phyloP scores from a whole-genome alignment of 2,888 invertebrate genomes.

The Ochropleura plecta region DNA sequence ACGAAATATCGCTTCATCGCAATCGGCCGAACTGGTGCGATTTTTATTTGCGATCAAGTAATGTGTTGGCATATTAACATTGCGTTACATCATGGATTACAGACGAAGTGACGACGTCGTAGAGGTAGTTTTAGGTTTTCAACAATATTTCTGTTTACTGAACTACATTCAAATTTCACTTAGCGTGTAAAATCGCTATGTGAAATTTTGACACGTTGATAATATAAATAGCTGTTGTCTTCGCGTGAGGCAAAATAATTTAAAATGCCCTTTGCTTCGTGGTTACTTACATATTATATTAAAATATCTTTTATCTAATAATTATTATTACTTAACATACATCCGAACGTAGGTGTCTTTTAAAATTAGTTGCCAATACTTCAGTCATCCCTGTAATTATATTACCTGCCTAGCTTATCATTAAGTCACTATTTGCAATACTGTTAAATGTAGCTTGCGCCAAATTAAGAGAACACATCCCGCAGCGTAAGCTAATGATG shows the following conservation, averaged over 20 bases:
- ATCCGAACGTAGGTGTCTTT: neutral
- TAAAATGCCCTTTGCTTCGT: too few relatives aligned
- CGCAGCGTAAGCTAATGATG: conserved; percentile 45
- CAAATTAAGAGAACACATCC: neutral
- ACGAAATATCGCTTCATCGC: conserved; percentile 75
- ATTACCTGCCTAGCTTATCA: neutral
- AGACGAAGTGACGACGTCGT: neutral
- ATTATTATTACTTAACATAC: neutral
- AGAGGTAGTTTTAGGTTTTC: neutral
- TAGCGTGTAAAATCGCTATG: too few relatives aligned
- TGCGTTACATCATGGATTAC: conserved; percentile 42
- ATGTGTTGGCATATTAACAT: conserved; percentile 43
- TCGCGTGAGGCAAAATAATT: too few relatives aligned
- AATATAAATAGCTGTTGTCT: too few relatives aligned
- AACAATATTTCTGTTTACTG: too few relatives aligned
- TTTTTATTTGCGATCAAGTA: conserved; percentile 78
- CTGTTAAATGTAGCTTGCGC: neutral
- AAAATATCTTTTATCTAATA: too few relatives aligned
- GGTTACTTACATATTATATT: too few relatives aligned
- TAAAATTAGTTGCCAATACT: too few relatives aligned
- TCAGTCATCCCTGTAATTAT: neutral
- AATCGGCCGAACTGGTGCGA: conserved; percentile 71
- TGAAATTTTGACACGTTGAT: too few relatives aligned
- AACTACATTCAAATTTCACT: too few relatives aligned
- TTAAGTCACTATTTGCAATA: neutral